These are phyloP conservation scores for Hormiphora californensis DNA, from an alignment of 37 sponge, comb jelly and placozoan species.

Conservation along the genomic window DNA sequence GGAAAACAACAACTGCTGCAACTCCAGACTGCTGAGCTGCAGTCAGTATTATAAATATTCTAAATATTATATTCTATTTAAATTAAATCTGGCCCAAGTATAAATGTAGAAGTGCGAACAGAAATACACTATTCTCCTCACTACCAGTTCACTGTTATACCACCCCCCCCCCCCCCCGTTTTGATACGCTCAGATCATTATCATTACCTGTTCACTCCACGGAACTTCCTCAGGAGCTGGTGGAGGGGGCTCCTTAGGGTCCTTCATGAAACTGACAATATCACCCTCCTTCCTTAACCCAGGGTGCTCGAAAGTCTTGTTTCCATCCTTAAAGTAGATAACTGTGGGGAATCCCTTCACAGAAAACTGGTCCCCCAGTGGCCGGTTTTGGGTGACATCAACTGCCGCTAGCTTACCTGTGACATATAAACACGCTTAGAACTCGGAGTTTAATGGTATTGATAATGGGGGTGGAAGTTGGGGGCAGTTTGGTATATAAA, in stretches of 20 bases:
- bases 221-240: constrained; percentile 65
- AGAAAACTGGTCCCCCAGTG: constrained; percentile 59
- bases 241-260: constrained; percentile 80
- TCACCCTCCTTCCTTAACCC: constrained; percentile 58
- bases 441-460: too few relatives aligned
- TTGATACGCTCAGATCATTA: constrained; percentile 58
- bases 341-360: constrained; percentile 63
- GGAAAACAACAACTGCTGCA: too few relatives aligned
- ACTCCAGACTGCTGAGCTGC: too few relatives aligned
- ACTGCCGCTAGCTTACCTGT: constrained; percentile 74
- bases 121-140: too few relatives aligned
- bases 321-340: constrained; percentile 72
- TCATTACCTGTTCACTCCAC: constrained; percentile 68
- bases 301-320: constrained; percentile 37
- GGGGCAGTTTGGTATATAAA: too few relatives aligned
- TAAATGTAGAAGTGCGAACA: too few relatives aligned
- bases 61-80: too few relatives aligned
- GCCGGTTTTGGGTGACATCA: constrained; percentile 67
- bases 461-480: too few relatives aligned
- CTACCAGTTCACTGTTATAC: too few relatives aligned
- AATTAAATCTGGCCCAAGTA: too few relatives aligned
- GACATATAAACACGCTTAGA: too few relatives aligned
- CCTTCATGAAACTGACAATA: constrained; percentile 84
- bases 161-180: not conserved
- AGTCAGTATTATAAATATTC: too few relatives aligned